Conservation (phyloP, 1,140 invertebrate genomes). For the Coenobita brevimanus region DNA sequence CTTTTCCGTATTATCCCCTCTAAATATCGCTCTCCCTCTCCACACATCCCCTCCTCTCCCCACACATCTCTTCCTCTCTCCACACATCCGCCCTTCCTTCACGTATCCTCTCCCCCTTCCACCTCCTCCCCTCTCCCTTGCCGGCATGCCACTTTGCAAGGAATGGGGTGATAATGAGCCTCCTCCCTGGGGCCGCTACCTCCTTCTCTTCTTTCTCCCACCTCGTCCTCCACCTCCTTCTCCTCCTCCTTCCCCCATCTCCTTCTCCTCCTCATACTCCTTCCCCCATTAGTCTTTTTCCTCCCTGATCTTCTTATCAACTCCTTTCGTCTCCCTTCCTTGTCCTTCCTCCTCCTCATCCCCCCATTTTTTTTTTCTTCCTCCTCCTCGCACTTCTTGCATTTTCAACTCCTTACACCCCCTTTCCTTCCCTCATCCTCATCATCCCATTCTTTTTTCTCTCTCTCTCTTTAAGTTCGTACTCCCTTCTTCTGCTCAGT, state of each 20-base stretch:
- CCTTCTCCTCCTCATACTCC: neutral
- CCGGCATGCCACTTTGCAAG: slow-evolving; percentile 20
- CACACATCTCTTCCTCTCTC: too few species aligned
- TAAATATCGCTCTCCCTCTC: too few species aligned
- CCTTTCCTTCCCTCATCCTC: neutral
- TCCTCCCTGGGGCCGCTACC: neutral
- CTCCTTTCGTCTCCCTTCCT: neutral
- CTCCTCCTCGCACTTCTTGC: neutral
- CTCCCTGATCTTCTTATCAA: neutral
- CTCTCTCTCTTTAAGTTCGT: neutral
- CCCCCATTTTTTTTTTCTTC: too few species aligned
- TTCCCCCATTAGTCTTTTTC: neutral
- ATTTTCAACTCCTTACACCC: neutral
- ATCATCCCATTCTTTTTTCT: neutral
- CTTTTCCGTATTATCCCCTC: too few species aligned
- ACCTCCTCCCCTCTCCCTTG: too few species aligned
- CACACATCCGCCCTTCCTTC: too few species aligned
- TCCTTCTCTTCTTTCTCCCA: neutral
- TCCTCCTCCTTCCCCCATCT: neutral
- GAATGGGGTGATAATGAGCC: neutral
- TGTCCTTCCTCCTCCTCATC: too few species aligned
- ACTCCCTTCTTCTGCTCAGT: neutral
- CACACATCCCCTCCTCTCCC: too few species aligned
- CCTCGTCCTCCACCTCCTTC: neutral
- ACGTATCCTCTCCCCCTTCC: too few species aligned